Conservation (phyloP, 53 echinoderm and acorn worm species). For the Holothuria leucospilota region DNA sequence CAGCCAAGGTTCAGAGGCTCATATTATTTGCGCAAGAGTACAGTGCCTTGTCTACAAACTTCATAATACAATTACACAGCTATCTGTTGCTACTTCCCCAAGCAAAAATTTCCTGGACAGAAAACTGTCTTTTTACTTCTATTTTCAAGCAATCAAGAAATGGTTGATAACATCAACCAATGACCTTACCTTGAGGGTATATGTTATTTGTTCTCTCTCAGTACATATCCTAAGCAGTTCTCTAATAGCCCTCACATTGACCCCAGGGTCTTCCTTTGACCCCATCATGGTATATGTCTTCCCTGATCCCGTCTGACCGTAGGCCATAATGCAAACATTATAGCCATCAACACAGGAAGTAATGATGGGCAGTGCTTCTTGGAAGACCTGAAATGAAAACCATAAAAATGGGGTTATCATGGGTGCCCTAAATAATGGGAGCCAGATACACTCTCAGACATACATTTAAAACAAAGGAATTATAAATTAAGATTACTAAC, state of each 20-base stretch:
- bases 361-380: conserved; percentile 86
- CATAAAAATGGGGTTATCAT: background rate
- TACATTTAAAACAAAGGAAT: no score
- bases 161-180: no score
- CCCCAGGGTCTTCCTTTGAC: conserved; percentile 85
- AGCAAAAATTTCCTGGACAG: no score
- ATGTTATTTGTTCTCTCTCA: conserved; percentile 80
- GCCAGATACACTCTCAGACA: background rate
- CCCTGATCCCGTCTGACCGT: conserved; percentile 96
- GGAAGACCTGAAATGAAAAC: conserved; percentile 72
- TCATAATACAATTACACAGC: no score
- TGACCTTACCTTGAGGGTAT: conserved; percentile 78
- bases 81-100: no score
- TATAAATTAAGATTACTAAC: no score
- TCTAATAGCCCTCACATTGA: conserved; percentile 85
- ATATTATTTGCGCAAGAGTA: no score
- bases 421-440: background rate
- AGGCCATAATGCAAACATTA: conserved; percentile 98
- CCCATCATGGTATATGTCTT: conserved; percentile 99
- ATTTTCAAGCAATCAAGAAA: no score
- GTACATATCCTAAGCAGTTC: conserved; percentile 86
- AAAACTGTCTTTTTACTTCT: no score
- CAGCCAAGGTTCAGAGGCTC: no score
- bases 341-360: conserved; percentile 98
- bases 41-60: no score